Base-by-base conservation (phyloP, 2,888 invertebrate genomes). In the Homarus gammarus region DNA sequence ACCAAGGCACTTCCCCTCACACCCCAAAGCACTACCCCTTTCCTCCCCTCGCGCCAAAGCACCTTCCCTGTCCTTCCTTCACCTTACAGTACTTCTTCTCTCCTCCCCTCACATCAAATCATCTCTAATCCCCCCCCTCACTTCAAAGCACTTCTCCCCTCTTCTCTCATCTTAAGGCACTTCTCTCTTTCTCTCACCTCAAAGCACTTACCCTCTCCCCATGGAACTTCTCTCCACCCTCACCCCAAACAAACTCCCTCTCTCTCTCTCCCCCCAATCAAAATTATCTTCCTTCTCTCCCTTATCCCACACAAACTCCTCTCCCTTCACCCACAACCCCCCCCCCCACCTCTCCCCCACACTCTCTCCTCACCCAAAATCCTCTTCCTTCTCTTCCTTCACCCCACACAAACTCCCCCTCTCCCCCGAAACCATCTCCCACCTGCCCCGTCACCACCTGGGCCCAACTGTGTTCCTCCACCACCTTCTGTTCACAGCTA, bases 131-230 rank as follows among this genome's bases (percentile, higher is more conserved):
- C 33, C 49, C 31, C 79, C 12, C 68, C 22, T 82, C 68, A n/a
- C 31, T 44, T 68, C 22, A 10, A 22, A n/a, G 33, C 44, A 68
- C 36, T 31, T 68, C 8, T 70, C 68, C 38, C 10, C 70, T 22
- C 49, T 44, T 61, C 12, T 44, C 22, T 82, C 68, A n/a, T 44
- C 31, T 68, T 12, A 10, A 22, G 27, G 33, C 44, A 68, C 36
- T 31, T 68, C 8, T 70, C 68, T n/a, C 10, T 73, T 36, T 44
- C 77, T 77, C 77, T 77, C 77, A n/a, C n/a, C n/a, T n/a, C n/a
- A n/a, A n/a, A 15, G 0, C 49, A 49, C 49, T 56, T 56, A 1
- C 56, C 56, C 56, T 56, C 56, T 56, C 3, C 0, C 44, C 12
- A 44, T 8, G 44, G 6, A 5, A 44, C 44, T 44, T 44, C n/a